Base-by-base conservation (phyloP, 2,113 vertebrate species). In the Phycodurus eques region DNA sequence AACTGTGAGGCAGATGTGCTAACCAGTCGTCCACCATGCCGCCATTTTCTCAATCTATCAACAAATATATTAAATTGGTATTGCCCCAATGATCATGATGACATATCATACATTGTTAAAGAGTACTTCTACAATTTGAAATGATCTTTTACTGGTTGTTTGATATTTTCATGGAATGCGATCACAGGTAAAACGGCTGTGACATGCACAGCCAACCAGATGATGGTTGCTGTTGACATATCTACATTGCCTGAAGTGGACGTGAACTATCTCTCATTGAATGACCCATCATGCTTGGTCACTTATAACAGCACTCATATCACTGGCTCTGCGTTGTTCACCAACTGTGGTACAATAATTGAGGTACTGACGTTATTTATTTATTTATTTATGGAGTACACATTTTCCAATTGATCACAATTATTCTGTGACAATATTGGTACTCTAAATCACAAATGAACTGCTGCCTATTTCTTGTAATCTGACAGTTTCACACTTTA, bases 291-390 rank as follows among this genome's bases (percentile, higher is more conserved):
- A 0, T 93, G 93, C 71, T 87, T 87, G 0, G 86, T 93, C 7
- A 81, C 82, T 14, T 86, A 88, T 67, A 94, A 94, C 57, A 14
- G 1, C 49, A 90, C 91, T 1, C 89, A 92, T 81, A 88, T 92
- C 70, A 75, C 80, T 56, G 92, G 82, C 33, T 80, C 22, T 19
- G 84, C 91, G 65, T 89, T 88, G 0, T 85, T 92, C 76, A 86
- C 75, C 76, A 77, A 90, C 71, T 93, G 93, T 17, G 92, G 93
- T 43, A 94, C 93, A 1, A 60, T 62, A 33, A 5, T 88, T 0
- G 80, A 90, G 92, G 93, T 93, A 27, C 12, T 2, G 8, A 2
- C 13, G 15, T 22, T 27, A 27, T 27, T 27, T 27, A 27, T 27
- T 27, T 27, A 27, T 27, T 27, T 27, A 27, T 27, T 27, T 27